Evolutionary conservation across 2,113 vertebrate genomes (phyloP), one percentile per base, ranked within the genome.

Genomic region (Cisticola juncidis): DNA sequence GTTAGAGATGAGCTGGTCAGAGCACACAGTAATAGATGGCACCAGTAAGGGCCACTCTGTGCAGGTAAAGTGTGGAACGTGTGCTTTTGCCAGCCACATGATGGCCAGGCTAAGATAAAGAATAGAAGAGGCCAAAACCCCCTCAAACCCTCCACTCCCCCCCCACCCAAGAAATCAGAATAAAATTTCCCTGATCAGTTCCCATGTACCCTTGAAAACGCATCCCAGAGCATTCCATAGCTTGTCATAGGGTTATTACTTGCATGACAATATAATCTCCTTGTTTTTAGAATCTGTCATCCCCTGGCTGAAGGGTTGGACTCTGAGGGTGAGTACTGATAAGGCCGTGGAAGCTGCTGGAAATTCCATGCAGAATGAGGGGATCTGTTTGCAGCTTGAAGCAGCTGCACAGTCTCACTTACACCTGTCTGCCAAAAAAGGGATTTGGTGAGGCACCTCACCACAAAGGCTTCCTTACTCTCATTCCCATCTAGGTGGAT

Each of bases 201-300:
- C 65, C 51, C 29, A 69, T 8, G 10, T n/a, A 29, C 28, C 42
- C 25, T 89, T 90, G 70, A 79, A 60, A 89, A 58, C n/a, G 14
- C 57, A 60, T 26, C 38, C 31, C 35, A 51, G 48, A 81, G 9
- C 18, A 54, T 76, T 85, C 65, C 2, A 0, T 44, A 14, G 25
- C 42, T 56, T 81, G 36, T 53, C 83, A 48, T 16, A 60, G 69
- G 53, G 61, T 86, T 86, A 38, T 71, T 87, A 48, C 31, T 91
- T 45, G 56, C 36, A 14, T 60, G 89, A 92, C 65, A 60, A 78
- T 36, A 58, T 79, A 54, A 60, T 79, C 73, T 62, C 84, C 94
- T 86, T 91, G 89, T 81, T 92, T 97, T 93, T 40, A 60, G 56
- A 61, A 64, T 61, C 56, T 92, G 66, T 93, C 65, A 92, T 86